Base-by-base conservation (phyloP, 2,797 vertebrate species). In the Gambusia yucatana region DNA sequence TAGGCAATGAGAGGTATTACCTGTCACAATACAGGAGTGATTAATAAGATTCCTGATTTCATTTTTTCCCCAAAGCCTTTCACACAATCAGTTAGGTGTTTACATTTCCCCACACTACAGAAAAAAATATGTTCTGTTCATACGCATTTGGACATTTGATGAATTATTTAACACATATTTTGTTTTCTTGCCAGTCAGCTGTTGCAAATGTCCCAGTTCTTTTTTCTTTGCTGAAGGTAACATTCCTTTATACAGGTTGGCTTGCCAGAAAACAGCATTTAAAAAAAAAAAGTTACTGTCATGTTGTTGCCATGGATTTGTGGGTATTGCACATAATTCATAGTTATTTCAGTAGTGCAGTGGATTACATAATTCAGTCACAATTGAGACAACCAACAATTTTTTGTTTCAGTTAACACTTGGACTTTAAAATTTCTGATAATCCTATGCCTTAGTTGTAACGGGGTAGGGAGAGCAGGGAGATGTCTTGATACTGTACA, bases 1-100 rank as follows among this genome's bases (percentile, higher is more conserved):
- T 92, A 88, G 91, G 89, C 91, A 89, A 77, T 85, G 75, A 78
- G 86, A 85, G 81, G 73, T 83, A 81, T 84, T 88, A 75, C 85
- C 83, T 91, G 88, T 92, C 90, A 91, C 82, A 83, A 79, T 79
- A 84, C 84, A 73, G 25, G 80, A 41, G 82, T 92, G 88, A 92
- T 91, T 85, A 90, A 91, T 87, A 89, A 74, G 76, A 88, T 78
- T 73, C 73, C 86, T 87, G 55, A 81, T 91, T 91, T 88, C 22
- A 87, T 77, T 86, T 85, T 78, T 76, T 59, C 78, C 84, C 82
- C 63, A 47, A 75, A 87, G 82, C 70, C 77, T 79, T 82, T 82
- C 77, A 55, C 28, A 67, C 74, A 72, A 80, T 86, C 73, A 63
- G 77, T 75, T 76, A 76, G 46, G n/a, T 82, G 70, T 83, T 77